Evolutionary conservation across 2,888 invertebrate genomes (phyloP).

Genomic region (Hypolimnas misippus): DNA sequence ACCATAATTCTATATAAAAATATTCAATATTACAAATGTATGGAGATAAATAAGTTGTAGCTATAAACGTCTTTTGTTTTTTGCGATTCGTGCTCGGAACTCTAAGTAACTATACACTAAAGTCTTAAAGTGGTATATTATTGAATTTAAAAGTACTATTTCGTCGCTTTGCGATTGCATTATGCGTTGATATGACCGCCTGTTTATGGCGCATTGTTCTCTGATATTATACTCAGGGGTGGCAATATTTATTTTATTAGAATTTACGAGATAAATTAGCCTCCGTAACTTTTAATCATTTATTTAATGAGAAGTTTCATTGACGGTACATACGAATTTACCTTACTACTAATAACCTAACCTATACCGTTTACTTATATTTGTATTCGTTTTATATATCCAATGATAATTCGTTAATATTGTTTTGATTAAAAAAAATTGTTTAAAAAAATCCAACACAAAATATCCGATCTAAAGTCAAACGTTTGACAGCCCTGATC

Average conservation of each 20-base stretch:
- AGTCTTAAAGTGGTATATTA: conserved; percentile 50
- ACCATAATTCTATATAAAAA: not conserved
- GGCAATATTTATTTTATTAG: not conserved
- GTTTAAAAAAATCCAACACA: not conserved
- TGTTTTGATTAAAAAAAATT: not conserved
- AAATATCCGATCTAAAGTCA: not conserved
- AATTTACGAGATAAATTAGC: not conserved
- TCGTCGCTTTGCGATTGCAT: conserved; percentile 62
- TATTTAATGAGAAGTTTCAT: no score
- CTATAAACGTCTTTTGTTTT: conserved; percentile 20
- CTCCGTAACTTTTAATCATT: no score
- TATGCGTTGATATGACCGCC: conserved; percentile 72
- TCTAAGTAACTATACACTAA: conserved; percentile 46
- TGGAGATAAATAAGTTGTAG: conserved; percentile 42
- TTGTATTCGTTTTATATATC: not conserved
- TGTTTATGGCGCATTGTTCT: conserved; percentile 80
- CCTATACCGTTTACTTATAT: no score
- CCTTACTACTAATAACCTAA: no score
- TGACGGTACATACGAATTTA: no score
- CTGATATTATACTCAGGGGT: conserved; percentile 61
- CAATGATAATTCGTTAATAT: not conserved
- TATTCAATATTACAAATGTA: conserved; percentile 21
- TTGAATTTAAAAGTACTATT: conserved; percentile 70
- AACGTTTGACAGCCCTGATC: conserved; percentile 10
- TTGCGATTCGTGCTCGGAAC: conserved; percentile 44